Evolutionary conservation across 1,140 invertebrate genomes (phyloP).

Genomic region (Leptinotarsa defecta): DNA sequence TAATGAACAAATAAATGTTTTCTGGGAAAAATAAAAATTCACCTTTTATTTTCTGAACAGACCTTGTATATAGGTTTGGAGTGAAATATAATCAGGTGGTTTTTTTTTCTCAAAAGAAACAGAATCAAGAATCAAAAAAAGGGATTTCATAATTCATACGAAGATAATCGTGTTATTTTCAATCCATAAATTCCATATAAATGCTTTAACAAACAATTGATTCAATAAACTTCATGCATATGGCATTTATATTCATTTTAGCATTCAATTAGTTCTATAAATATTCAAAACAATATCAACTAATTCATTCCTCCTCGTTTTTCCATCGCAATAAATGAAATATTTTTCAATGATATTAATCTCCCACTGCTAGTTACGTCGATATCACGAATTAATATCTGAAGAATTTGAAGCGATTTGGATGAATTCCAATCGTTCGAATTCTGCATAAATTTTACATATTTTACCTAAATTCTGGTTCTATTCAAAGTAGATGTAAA

Average conservation of each 20-base stretch:
- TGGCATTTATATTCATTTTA: not conserved
- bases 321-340: not conserved
- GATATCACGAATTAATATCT: constrained; percentile 6
- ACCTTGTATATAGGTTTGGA: no score
- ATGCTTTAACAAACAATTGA: not conserved
- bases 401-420: not conserved
- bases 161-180: no score
- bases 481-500: not conserved
- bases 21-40: no score
- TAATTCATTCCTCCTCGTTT: not conserved
- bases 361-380: not conserved
- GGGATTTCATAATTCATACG: no score
- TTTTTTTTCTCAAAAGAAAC: no score
- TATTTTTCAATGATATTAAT: not conserved
- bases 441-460: not conserved
- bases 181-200: not conserved
- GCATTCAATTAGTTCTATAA: not conserved
- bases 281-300: not conserved
- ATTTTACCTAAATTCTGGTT: not conserved
- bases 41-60: no score
- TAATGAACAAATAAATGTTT: no score
- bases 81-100: no score
- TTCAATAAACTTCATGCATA: not conserved
- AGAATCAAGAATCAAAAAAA: no score
- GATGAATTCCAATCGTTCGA: not conserved